Conservation (phyloP, 2,888 invertebrate species). For the Blomia tropicalis region DNA sequence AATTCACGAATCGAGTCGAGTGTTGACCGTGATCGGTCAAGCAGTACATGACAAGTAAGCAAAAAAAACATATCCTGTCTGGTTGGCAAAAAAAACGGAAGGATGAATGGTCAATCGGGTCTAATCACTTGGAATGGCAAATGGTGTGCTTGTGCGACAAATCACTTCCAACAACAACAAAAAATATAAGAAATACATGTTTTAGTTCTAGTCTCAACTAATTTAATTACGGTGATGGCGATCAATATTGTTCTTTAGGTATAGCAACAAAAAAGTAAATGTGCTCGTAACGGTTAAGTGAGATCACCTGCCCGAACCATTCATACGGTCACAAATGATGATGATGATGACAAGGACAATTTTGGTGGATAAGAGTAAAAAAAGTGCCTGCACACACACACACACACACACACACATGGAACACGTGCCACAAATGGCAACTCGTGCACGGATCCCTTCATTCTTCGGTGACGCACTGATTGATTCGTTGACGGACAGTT, state of each 20-base stretch:
- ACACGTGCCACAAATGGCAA: not conserved
- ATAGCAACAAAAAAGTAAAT: no score
- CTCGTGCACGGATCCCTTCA: slow-evolving; percentile 10
- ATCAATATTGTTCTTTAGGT: slow-evolving; percentile 1
- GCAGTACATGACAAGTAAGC: not conserved
- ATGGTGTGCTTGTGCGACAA: not conserved
- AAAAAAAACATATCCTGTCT: slow-evolving; percentile 15
- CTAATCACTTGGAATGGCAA: slow-evolving; percentile 5
- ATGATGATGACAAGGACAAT: slow-evolving; percentile 15
- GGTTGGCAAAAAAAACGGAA: slow-evolving; percentile 4
- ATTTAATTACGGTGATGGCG: not conserved
- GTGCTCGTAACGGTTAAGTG: slow-evolving; percentile 6
- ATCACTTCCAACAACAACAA: slow-evolving; percentile 2
- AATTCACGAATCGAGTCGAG: not conserved
- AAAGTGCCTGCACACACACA: no score
- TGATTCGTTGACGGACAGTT: not conserved
- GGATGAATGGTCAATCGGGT: slow-evolving; percentile 6
- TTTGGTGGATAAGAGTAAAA: no score
- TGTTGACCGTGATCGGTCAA: not conserved
- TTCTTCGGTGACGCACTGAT: no score
- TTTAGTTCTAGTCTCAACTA: no score
- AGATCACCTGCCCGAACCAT: not conserved
- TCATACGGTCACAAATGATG: no score
- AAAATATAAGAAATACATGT: no score
- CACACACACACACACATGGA: no score